phyloP scores from a whole-genome alignment of 2,888 invertebrate genomes.

The Drosophila kokeensis region DNA sequence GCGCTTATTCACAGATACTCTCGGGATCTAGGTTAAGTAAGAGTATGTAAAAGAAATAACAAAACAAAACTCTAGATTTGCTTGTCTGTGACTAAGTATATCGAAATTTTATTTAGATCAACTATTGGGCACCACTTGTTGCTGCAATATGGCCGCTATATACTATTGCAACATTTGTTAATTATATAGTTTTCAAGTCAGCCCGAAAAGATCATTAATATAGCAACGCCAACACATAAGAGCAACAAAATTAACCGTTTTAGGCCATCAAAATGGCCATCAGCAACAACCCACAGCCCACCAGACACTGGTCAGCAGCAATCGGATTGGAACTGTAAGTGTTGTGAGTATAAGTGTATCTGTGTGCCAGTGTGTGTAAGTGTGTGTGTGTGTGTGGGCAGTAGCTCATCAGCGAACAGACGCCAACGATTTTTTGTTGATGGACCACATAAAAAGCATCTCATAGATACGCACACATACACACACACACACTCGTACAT shows the following conservation, averaged over 20 bases:
- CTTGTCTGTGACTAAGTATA: neutral
- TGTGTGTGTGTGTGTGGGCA: conserved; percentile 42
- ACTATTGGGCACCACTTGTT: conserved; percentile 45
- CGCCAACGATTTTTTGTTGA: conserved; percentile 54
- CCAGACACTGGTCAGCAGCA: conserved; percentile 30
- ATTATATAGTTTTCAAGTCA: conserved; percentile 42
- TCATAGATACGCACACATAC: conserved; percentile 57
- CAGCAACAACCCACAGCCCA: conserved; percentile 42
- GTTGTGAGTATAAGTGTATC: neutral
- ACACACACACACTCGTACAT: conserved; percentile 30
- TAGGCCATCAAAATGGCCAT: conserved; percentile 65
- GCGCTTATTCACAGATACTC: conserved; percentile 46
- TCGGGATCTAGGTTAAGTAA: conserved; percentile 26
- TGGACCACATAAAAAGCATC: conserved; percentile 55
- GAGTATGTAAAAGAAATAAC: conserved; percentile 12
- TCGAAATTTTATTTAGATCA: conserved; percentile 29
- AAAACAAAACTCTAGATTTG: neutral
- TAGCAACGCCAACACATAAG: conserved; percentile 60
- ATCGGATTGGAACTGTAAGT: conserved; percentile 20
- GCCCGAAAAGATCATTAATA: conserved; percentile 58
- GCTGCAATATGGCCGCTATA: conserved; percentile 16
- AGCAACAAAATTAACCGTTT: conserved; percentile 19
- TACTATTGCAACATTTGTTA: conserved; percentile 33
- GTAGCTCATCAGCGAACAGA: conserved; percentile 52
- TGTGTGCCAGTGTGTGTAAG: conserved; percentile 15